These are phyloP conservation scores for Halisarca cf. caerulea DNA, from an alignment of 37 sponge, comb jelly and placozoan genomes.

Conservation along the genomic window DNA sequence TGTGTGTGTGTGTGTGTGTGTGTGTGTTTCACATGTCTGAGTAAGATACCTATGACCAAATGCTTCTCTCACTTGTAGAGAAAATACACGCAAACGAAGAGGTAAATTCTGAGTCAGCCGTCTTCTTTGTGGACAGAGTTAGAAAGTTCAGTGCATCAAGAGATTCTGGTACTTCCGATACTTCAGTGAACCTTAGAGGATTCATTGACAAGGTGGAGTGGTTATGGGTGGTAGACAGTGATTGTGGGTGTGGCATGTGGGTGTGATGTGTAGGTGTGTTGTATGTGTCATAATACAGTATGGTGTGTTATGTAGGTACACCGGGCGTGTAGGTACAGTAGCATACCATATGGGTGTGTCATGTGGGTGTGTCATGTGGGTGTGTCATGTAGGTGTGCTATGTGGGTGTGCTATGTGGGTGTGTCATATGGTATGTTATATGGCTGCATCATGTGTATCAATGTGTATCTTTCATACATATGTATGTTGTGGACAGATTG, in stretches of 20 bases:
- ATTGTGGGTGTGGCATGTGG: too few relatives aligned
- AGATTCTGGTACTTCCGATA: not conserved
- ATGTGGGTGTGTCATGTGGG: not conserved
- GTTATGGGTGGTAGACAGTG: not conserved
- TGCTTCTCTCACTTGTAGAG: too few relatives aligned
- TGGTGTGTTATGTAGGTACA: not conserved
- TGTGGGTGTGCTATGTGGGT: not conserved
- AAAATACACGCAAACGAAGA: constrained; percentile 21
- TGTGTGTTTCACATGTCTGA: not conserved
- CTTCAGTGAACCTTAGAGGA: constrained; percentile 77
- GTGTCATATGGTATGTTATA: not conserved
- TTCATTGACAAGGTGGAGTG: constrained; percentile 66
- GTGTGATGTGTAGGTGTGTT: not conserved
- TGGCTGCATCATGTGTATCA: not conserved
- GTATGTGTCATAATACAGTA: not conserved
- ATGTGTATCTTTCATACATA: too few relatives aligned
- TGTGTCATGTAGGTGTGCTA: not conserved
- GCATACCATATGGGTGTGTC: too few relatives aligned
- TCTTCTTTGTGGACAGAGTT: constrained; percentile 61
- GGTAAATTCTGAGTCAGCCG: constrained; percentile 25
- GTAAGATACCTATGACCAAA: not conserved
- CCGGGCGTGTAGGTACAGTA: too few relatives aligned
- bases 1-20: constrained; percentile 19
- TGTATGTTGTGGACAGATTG: too few relatives aligned
- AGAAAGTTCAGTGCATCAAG: constrained; percentile 14